A percentile compares a stretch with the other conserved stretches of the same genome.
phyloP scores from a whole-genome alignment of 1,140 invertebrate genomes.

The Hypsibius dujardini region DNA sequence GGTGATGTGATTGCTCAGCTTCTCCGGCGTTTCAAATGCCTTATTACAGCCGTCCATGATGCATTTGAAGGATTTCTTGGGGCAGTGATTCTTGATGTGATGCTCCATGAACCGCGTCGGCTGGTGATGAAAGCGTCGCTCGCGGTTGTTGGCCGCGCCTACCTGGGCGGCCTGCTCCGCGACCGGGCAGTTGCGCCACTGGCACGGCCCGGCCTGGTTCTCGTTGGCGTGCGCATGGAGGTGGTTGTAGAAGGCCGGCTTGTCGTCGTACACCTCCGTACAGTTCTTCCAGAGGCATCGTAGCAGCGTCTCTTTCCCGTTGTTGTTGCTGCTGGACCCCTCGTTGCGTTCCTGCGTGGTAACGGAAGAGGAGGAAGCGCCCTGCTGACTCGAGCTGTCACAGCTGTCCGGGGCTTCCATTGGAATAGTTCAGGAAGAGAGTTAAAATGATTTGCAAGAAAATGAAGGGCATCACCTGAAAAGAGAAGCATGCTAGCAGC shows the following conservation, averaged over 20 bases:
- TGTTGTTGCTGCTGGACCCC: too few species aligned
- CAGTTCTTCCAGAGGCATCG: constrained; percentile 4
- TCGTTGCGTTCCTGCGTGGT: too few species aligned
- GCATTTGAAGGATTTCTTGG: not conserved
- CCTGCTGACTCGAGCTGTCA: too few species aligned
- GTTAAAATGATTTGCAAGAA: too few species aligned
- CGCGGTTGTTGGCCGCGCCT: not conserved
- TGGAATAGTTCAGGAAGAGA: too few species aligned
- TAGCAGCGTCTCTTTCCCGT: not conserved
- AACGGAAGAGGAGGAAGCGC: too few species aligned
- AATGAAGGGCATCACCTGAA: too few species aligned
- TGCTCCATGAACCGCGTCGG: constrained; percentile 1
- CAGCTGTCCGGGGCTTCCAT: too few species aligned
- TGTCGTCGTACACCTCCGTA: not conserved
- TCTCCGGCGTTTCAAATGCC: not conserved
- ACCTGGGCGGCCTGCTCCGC: not conserved
- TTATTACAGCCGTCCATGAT: not conserved
- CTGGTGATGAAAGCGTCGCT: not conserved
- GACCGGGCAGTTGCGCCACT: not conserved
- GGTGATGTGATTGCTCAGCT: not conserved
- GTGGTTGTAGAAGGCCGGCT: not conserved
- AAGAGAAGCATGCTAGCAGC: too few species aligned
- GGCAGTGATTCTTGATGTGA: not conserved
- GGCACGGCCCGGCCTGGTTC: not conserved
- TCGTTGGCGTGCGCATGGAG: not conserved